phyloP scores from a whole-genome alignment of 37 sponge, comb jelly and placozoan species.

The Halisarca cf. caerulea region DNA sequence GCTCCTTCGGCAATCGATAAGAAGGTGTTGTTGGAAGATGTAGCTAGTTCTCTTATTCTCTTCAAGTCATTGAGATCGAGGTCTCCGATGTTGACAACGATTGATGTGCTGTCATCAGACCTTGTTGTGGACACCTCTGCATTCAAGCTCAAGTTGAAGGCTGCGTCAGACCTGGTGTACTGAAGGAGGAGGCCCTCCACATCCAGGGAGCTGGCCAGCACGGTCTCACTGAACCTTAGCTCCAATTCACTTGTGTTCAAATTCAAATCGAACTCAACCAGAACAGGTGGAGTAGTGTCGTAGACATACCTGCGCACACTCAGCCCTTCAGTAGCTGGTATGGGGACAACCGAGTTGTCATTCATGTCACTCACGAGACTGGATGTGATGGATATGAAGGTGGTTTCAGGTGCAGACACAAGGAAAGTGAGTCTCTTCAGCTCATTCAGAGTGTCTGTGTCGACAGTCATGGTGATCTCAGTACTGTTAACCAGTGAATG shows the following conservation, averaged over 20 bases:
- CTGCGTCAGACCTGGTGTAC: conserved; percentile 12
- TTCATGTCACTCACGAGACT: conserved; percentile 73
- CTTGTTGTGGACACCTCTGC: conserved; percentile 10
- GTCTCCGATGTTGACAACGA: conserved; percentile 57
- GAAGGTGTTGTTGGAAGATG: conserved; percentile 68
- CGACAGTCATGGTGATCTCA: conserved; percentile 35
- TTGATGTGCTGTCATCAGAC: conserved; percentile 62
- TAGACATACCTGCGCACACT: conserved; percentile 40
- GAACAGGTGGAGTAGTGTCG: conserved; percentile 61
- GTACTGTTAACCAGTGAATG: conserved; percentile 29
- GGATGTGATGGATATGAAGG: conserved; percentile 57
- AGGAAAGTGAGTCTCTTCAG: conserved; percentile 67
- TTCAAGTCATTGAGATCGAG: conserved; percentile 82
- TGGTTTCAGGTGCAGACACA: conserved; percentile 31
- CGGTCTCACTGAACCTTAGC: conserved; percentile 87
- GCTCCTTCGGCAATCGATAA: conserved; percentile 60
- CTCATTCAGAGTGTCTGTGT: conserved; percentile 59
- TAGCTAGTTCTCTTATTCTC: conserved; percentile 69
- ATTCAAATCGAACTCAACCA: conserved; percentile 70
- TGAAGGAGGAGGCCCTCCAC: conserved; percentile 69
- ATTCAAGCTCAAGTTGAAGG: conserved; percentile 39
- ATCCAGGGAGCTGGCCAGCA: conserved; percentile 58
- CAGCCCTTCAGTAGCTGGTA: conserved; percentile 18
- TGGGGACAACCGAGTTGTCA: conserved; percentile 44
- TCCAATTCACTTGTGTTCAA: conserved; percentile 61